These are phyloP conservation scores for Melanerpes aurifrons DNA, from an alignment of 2,113 vertebrate genomes.

Conservation along the genomic window DNA sequence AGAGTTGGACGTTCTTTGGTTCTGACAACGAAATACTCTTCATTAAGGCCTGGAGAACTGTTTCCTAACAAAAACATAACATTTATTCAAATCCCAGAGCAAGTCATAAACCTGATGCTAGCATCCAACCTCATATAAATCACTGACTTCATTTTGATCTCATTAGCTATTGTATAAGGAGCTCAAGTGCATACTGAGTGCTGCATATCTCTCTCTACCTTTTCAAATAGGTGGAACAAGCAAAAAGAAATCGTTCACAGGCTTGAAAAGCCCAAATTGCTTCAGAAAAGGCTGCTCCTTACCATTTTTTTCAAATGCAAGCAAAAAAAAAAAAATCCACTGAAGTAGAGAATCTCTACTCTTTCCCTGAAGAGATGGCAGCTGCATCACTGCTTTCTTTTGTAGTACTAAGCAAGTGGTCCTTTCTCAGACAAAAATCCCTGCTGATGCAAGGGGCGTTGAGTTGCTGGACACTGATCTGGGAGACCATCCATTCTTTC, in stretches of 20 bases:
- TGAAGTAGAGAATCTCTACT: background rate
- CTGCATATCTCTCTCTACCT: background rate
- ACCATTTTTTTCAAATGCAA: background rate
- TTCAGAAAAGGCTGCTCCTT: background rate
- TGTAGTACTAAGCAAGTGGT: background rate
- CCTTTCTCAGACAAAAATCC: background rate
- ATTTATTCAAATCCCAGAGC: slow-evolving; percentile 1
- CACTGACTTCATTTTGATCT: background rate
- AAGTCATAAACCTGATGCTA: background rate
- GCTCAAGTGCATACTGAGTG: background rate
- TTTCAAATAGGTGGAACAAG: slow-evolving; percentile 10
- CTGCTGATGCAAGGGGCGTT: background rate
- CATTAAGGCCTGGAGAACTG: background rate
- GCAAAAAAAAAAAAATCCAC: background rate
- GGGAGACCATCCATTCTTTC: background rate
- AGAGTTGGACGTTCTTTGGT: background rate
- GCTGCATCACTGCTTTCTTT: background rate
- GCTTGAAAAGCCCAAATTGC: background rate
- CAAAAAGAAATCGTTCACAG: background rate
- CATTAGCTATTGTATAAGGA: background rate
- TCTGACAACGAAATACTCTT: background rate
- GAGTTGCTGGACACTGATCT: background rate
- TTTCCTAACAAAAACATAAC: background rate
- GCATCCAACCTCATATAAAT: background rate
- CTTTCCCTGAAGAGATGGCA: background rate